A percentile compares a stretch with the other conserved stretches of the same genome.
phyloP scores from a whole-genome alignment of 1,140 invertebrate species.

The Nasonia vitripennis region DNA sequence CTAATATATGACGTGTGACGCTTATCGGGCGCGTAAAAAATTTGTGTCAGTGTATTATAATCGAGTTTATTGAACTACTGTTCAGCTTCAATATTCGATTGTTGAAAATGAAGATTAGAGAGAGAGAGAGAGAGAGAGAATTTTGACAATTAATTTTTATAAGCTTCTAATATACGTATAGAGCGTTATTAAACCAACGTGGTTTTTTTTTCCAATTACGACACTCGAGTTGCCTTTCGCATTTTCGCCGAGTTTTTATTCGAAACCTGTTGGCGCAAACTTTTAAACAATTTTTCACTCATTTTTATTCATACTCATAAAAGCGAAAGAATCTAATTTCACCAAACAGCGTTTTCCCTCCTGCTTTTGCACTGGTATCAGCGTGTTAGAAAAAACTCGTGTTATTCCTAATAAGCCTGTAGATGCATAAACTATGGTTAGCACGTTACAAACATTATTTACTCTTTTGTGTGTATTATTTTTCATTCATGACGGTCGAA shows the following conservation, averaged over 20 bases:
- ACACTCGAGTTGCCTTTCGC: not conserved
- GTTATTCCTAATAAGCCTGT: too few relatives aligned
- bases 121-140: too few relatives aligned
- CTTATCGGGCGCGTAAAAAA: too few relatives aligned
- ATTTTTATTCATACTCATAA: constrained; percentile 40
- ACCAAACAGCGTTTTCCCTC: constrained; percentile 16
- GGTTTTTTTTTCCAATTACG: not conserved
- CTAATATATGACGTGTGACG: too few relatives aligned
- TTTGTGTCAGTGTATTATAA: too few relatives aligned
- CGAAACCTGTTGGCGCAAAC: not conserved
- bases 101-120: not conserved
- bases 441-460: too few relatives aligned
- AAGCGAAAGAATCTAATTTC: constrained; percentile 42
- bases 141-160: not conserved
- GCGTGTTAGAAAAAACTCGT: too few relatives aligned
- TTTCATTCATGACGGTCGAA: too few relatives aligned
- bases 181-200: not conserved
- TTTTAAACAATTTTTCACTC: not conserved
- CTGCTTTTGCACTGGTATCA: not conserved
- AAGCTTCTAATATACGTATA: not conserved
- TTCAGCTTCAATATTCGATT: not conserved
- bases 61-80: too few relatives aligned
- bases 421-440: too few relatives aligned
- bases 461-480: not conserved
- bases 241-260: not conserved